Evolutionary conservation across 2,888 invertebrate genomes (phyloP).

Genomic region (Conops quadrifasciatus): DNA sequence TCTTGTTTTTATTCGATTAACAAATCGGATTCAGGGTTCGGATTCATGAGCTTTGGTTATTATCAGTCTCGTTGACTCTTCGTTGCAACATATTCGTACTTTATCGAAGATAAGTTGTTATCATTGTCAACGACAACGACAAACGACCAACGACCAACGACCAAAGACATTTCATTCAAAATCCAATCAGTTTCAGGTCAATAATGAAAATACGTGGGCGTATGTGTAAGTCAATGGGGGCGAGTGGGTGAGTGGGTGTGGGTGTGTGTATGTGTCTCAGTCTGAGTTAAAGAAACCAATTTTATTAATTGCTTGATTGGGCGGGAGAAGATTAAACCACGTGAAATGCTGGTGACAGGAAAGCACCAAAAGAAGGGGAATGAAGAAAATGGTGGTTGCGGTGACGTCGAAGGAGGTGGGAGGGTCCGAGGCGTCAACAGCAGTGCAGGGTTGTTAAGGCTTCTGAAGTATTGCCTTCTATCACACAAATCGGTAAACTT

Average conservation of each 20-base stretch:
- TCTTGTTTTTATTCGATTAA: too few species aligned
- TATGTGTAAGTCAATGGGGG: conserved; percentile 13
- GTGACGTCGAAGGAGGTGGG: too few species aligned
- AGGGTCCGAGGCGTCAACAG: background rate
- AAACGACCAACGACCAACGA: too few species aligned
- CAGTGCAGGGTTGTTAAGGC: background rate
- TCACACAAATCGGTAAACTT: background rate
- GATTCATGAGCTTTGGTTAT: too few species aligned
- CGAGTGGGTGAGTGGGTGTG: background rate
- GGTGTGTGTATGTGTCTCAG: background rate
- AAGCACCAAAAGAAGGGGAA: background rate
- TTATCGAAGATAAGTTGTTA: conserved; percentile 9
- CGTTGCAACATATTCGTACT: background rate
- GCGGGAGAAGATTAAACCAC: conserved; percentile 22
- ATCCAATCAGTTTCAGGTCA: conserved; percentile 14
- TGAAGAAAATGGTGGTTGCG: too few species aligned
- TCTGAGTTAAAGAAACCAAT: conserved; percentile 42
- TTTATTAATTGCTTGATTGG: conserved; percentile 48
- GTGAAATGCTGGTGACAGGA: conserved; percentile 5
- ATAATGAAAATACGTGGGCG: conserved; percentile 2
- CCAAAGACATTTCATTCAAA: background rate
- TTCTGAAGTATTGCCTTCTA: background rate
- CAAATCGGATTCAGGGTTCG: too few species aligned
- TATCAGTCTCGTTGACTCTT: too few species aligned
- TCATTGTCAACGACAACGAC: background rate